Percentiles rank a stretch among this genome's conserved stretches.
Conservation (phyloP, 2,797 vertebrate species). For the Tragelaphus eurycerus region DNA sequence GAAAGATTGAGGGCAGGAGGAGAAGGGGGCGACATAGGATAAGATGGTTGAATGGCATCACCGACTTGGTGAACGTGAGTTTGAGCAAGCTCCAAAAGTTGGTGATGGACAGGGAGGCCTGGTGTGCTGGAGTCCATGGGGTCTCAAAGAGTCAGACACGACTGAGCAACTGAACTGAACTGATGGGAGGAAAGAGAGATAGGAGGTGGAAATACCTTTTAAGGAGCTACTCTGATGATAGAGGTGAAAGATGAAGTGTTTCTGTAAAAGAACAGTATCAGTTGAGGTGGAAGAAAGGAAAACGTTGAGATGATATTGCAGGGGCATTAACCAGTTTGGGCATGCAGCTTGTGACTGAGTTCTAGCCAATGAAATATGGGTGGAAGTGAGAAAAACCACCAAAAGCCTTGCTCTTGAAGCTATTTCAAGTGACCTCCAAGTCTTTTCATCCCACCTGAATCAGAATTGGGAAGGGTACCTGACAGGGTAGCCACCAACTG, state of each 20-base stretch:
- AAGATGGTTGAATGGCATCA: neutral
- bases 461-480: neutral
- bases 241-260: neutral
- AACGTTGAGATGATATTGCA: neutral
- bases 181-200: neutral
- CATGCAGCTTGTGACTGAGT: neutral
- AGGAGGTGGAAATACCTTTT: neutral
- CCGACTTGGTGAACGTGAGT: neutral
- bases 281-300: neutral
- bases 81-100: neutral
- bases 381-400: neutral
- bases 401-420: neutral
- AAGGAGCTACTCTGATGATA: neutral
- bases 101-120: neutral
- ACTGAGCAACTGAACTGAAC: neutral
- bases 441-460: neutral
- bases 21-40: neutral
- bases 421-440: neutral
- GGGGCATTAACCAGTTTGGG: neutral
- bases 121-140: neutral
- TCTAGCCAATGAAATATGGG: neutral
- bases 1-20: neutral
- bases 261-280: neutral
- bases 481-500: neutral
- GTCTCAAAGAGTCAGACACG: neutral